These are phyloP conservation scores for Artemia sp. DNA, from an alignment of 2,888 invertebrate species.

Conservation along the genomic window DNA sequence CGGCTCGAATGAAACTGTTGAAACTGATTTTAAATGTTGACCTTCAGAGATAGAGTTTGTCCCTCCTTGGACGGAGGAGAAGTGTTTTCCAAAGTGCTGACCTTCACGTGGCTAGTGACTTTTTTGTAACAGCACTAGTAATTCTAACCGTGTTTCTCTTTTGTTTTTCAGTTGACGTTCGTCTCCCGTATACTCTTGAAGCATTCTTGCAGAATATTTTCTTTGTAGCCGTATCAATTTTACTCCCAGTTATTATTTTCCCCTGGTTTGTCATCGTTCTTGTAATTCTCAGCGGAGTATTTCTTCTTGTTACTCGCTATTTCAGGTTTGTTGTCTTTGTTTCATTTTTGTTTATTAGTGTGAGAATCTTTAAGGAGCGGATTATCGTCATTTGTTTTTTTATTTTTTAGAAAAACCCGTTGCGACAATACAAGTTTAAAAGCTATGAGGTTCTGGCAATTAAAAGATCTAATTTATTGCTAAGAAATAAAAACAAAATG, in stretches of 20 bases:
- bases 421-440: too few relatives aligned
- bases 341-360: conserved; percentile 1
- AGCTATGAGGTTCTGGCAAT: too few relatives aligned
- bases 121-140: not conserved
- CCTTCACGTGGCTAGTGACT: too few relatives aligned
- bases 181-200: conserved; percentile 41
- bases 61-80: too few relatives aligned
- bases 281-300: conserved; percentile 34
- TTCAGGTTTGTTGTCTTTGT: conserved; percentile 29
- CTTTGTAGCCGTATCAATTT: conserved; percentile 35
- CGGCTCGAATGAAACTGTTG: too few relatives aligned
- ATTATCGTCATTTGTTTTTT: too few relatives aligned
- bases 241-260: conserved; percentile 38
- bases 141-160: not conserved
- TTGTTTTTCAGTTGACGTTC: conserved; percentile 38
- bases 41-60: too few relatives aligned
- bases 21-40: too few relatives aligned
- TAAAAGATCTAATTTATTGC: too few relatives aligned
- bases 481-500: too few relatives aligned
- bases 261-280: conserved; percentile 37
- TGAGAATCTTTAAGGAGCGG: not conserved
- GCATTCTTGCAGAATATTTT: conserved; percentile 40
- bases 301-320: conserved; percentile 33
- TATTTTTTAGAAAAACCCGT: too few relatives aligned
- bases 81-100: too few relatives aligned